Conservation (phyloP, 2,113 vertebrate species). For the Cervus canadensis region DNA sequence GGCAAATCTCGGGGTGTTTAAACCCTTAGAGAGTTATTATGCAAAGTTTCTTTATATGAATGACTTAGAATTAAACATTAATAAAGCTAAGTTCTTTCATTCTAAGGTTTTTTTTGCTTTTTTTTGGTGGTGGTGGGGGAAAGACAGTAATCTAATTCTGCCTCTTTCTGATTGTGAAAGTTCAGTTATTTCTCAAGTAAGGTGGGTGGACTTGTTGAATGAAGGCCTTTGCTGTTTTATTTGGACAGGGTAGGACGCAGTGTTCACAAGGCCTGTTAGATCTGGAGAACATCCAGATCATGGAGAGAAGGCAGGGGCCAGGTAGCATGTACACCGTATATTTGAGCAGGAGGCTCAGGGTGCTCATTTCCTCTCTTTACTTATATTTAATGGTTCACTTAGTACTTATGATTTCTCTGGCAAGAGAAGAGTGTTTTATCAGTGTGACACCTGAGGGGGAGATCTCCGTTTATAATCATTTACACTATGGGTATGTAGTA, state of each 20-base stretch:
- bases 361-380: neutral
- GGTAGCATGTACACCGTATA: neutral
- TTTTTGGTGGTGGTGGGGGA: neutral
- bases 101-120: neutral
- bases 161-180: neutral
- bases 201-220: neutral
- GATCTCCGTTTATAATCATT: neutral
- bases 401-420: neutral
- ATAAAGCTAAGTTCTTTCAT: neutral
- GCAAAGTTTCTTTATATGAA: neutral
- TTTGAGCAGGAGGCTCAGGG: neutral
- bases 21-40: neutral
- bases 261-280: neutral
- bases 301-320: neutral
- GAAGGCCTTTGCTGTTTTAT: neutral
- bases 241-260: neutral
- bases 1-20: neutral
- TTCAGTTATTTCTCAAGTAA: neutral
- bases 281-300: neutral
- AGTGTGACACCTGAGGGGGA: neutral
- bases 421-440: neutral
- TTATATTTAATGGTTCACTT: neutral
- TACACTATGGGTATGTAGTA: neutral
- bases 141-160: neutral
- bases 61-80: slow-evolving; percentile 25